Percentiles rank a stretch among this genome's conserved stretches.
These are phyloP conservation scores for Gastrophryne carolinensis DNA, from an alignment of 2,797 vertebrate species.

Conservation along the genomic window DNA sequence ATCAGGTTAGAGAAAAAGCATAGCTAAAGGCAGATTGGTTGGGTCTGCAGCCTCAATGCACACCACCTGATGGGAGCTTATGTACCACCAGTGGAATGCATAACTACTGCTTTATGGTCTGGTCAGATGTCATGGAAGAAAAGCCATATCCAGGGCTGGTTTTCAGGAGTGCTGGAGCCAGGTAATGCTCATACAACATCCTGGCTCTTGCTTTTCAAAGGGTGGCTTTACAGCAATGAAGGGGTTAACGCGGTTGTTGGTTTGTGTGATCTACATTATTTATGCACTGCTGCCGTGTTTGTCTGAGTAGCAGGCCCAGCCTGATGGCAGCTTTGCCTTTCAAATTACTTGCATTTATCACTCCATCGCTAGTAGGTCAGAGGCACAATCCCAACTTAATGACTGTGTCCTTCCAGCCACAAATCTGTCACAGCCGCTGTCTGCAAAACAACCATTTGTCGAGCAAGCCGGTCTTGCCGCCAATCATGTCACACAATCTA, in stretches of 20 bases:
- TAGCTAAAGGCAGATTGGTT: too few relatives aligned
- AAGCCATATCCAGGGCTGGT: too few relatives aligned
- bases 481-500: background rate
- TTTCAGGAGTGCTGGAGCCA: too few relatives aligned
- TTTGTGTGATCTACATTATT: slow-evolving; percentile 62
- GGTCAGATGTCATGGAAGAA: too few relatives aligned
- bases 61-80: too few relatives aligned
- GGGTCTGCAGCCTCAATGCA: too few relatives aligned
- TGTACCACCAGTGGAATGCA: too few relatives aligned
- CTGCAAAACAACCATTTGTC: slow-evolving; percentile 66
- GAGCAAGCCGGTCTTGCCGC: background rate
- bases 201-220: too few relatives aligned
- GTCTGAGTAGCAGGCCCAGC: slow-evolving; percentile 60
- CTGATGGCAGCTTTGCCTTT: slow-evolving; percentile 64
- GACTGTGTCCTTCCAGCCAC: slow-evolving; percentile 66
- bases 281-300: slow-evolving; percentile 61
- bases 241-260: slow-evolving; percentile 28
- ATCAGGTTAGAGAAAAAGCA: too few relatives aligned
- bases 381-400: slow-evolving; percentile 65
- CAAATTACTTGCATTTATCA: slow-evolving; percentile 70
- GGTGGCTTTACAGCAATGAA: background rate
- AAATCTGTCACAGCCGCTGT: slow-evolving; percentile 66
- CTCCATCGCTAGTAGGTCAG: slow-evolving; percentile 67
- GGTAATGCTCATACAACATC: too few relatives aligned
- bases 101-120: too few relatives aligned